Evolutionary conservation across 2,888 invertebrate species (phyloP), one percentile per base, ranked within the genome.

Genomic region (Lepas anatifera): DNA sequence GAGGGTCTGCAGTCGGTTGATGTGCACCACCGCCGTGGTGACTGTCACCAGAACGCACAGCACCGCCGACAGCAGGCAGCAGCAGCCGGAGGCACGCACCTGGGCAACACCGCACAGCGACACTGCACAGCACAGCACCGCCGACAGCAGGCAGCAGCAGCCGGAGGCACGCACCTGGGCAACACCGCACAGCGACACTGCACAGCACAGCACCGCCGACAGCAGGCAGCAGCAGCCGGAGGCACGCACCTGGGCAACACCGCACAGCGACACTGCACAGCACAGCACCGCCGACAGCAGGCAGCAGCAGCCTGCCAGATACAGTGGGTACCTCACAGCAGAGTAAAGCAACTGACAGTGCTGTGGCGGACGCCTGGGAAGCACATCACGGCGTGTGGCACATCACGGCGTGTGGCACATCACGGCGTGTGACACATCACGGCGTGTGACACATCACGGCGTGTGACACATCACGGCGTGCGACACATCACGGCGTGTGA

Each of bases 1-100:
- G 22, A 94, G 80, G 0, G 91, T 90, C 81, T 94, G 93, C 64
- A 94, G 81, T 73, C 93, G 87, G 79, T 78, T 85, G 93, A 94
- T 93, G 80, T 94, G 94, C 75, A 93, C 88, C 46, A 94, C 92
- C 0, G 92, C 93, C 0, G 93, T 94, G 2, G 93, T 93, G 68
- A 94, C 91, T 29, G 90, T 90, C 70, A 94, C 92, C 69, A 93
- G 83, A 37, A 93, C 91, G 78, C 93, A 93, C 0, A 92, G 89
- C 71, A 93, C 82, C 8, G 93, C 92, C 76, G 92, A 92, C 68
- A 91, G 88, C 72, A 94, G 82, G 74, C 92, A 92, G 78, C 92
- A 92, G 4, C 89, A 88, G 2, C 93, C 93, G 41, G 92, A 91
- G 74, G 93, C 86, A 82, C 93, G 92, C 77, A 94, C 90, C 93